Percentiles rank a stretch among this genome's conserved stretches.
Conservation (phyloP, 2,888 invertebrate species). For the Cryptophagus acutangulus region DNA sequence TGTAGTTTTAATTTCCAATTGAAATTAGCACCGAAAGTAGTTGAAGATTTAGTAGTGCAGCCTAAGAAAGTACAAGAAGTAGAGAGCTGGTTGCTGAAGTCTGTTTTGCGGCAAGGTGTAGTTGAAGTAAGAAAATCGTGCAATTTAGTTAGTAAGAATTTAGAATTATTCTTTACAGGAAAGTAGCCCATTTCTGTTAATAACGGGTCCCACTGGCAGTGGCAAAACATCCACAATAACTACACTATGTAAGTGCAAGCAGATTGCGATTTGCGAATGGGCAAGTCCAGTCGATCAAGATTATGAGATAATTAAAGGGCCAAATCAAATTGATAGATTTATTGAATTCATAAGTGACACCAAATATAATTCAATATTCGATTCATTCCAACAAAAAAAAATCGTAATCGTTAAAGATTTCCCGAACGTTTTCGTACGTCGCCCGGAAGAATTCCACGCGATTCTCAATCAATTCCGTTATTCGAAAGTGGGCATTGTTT, state of each 20-base stretch:
- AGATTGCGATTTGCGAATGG: slow-evolving; percentile 69
- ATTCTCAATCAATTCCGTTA: too few species aligned
- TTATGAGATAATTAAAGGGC: slow-evolving; percentile 52
- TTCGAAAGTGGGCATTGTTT: too few species aligned
- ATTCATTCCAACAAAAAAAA: slow-evolving; percentile 48
- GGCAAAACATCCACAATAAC: slow-evolving; percentile 75
- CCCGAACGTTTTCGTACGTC: slow-evolving; percentile 69
- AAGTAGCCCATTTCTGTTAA: slow-evolving; percentile 53
- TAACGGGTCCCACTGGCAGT: slow-evolving; percentile 80
- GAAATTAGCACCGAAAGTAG: slow-evolving; percentile 54
- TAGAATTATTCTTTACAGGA: slow-evolving; percentile 13
- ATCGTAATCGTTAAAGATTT: slow-evolving; percentile 74
- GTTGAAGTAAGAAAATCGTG: too few species aligned
- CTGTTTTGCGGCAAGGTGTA: too few species aligned
- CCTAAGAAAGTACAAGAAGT: slow-evolving; percentile 70
- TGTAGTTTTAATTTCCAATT: slow-evolving; percentile 59
- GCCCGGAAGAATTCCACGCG: slow-evolving; percentile 60
- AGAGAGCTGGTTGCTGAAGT: slow-evolving; percentile 69
- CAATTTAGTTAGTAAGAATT: slow-evolving; percentile 8
- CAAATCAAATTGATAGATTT: slow-evolving; percentile 64
- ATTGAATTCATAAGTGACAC: slow-evolving; percentile 73
- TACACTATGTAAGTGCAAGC: slow-evolving; percentile 59
- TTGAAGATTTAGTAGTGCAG: slow-evolving; percentile 67
- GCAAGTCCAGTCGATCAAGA: slow-evolving; percentile 71
- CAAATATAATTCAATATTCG: slow-evolving; percentile 63